Base-by-base conservation (phyloP, 2,888 invertebrate genomes). In the Eristalinus aeneus region DNA sequence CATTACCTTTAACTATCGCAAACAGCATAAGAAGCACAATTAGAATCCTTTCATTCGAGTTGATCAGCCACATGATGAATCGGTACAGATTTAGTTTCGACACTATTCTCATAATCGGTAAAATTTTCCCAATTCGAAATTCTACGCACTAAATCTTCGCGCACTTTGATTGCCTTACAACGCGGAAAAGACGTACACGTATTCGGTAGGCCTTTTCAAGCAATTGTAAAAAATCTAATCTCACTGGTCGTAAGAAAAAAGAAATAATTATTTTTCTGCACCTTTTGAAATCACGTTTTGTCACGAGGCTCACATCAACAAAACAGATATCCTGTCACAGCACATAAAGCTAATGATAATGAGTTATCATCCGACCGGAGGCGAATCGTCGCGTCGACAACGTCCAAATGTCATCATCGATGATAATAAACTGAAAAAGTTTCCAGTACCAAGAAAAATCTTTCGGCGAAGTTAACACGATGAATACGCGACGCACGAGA, bases 21-120 rank as follows among this genome's bases (percentile, higher is more conserved):
- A 91, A 88, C 63, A 90, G 87, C 88, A 90, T 78, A 46, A 92
- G 88, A 54, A 91, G 54, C 34, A 89, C 89, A 88, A 92, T 90
- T 89, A 90, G 88, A 91, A 92, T 91, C 89, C 90, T 91, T 31
- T 90, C 91, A 90, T 90, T 90, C 75, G 90, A 89, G 81, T 88
- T 89, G 81, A 88, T 87, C 58, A 88, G 80, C 61, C 89, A 88
- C 88, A 89, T 85, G 72, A 77, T 83, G 82, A 83, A 89, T 72
- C 88, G 87, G 81, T 89, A 88, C 9, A 88, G 69, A 86, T 89
- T 89, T n/a, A 89, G 88, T 83, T 89, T 90, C 16, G 89, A 82
- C 58, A 85, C 65, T 73, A 88, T 86, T 85, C 86, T 80, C 86
- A 86, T 86, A 75, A 82, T 82, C 58, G 46, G 16, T 16, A 58